Evolutionary conservation across 1,140 invertebrate genomes (phyloP).

Genomic region (Drosophila nikananu): DNA sequence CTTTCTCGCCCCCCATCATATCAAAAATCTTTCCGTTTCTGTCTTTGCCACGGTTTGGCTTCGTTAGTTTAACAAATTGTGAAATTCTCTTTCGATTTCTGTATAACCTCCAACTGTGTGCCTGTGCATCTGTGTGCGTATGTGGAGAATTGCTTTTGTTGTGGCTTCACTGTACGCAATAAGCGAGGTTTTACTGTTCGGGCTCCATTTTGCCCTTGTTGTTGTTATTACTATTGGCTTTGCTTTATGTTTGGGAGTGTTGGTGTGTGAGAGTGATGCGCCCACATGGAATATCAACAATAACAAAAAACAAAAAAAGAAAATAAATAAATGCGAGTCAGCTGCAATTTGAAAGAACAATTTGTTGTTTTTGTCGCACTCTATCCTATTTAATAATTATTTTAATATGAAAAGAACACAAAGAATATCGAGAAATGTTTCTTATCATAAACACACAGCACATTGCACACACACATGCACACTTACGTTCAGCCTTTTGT

Average conservation of each 20-base stretch:
- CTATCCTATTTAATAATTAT: conserved; percentile 3
- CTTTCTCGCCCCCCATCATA: conserved; percentile 15
- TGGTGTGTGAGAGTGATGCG: conserved; percentile 18
- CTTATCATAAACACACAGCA: conserved; percentile 2
- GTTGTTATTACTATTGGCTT: conserved; percentile 21
- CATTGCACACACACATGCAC: conserved; percentile 18
- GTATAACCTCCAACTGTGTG: not conserved
- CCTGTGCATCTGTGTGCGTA: conserved; percentile 10
- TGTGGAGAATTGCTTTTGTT: conserved; percentile 21
- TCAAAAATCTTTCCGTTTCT: conserved; percentile 39
- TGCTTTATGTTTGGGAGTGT: conserved; percentile 23
- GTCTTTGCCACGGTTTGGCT: conserved; percentile 52
- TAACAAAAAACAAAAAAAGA: conserved; percentile 12
- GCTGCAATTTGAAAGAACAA: conserved; percentile 25
- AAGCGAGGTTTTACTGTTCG: conserved; percentile 39
- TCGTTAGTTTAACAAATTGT: conserved; percentile 54
- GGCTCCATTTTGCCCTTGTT: conserved; percentile 20
- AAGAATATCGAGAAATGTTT: conserved; percentile 2
- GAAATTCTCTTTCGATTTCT: conserved; percentile 53
- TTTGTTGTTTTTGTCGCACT: conserved; percentile 6
- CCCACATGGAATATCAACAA: conserved; percentile 47
- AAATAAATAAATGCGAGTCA: conserved; percentile 23
- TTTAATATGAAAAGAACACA: conserved; percentile 9
- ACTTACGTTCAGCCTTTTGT: conserved; percentile 21
- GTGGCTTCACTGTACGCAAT: conserved; percentile 30